phyloP scores from a whole-genome alignment of 1,140 invertebrate species.

The Lordiphosa clarofinis region DNA sequence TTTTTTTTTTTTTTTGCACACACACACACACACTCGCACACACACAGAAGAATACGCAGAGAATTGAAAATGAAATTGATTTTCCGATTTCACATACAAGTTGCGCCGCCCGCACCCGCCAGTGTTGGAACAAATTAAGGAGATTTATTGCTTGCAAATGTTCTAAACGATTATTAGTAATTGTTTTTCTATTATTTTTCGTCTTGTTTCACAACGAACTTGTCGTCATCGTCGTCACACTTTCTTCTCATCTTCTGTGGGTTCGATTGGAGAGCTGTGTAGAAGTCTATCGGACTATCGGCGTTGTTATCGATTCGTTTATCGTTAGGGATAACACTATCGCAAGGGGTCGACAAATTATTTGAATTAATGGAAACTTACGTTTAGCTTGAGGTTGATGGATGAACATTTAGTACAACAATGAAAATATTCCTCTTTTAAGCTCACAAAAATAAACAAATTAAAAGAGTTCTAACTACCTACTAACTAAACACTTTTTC shows the following conservation, averaged over 20 bases:
- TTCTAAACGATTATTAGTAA: conserved; percentile 10
- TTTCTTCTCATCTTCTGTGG: conserved; percentile 10
- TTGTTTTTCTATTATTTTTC: conserved; percentile 22
- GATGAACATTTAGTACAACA: too few relatives aligned
- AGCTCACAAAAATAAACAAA: too few relatives aligned
- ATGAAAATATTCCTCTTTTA: too few relatives aligned
- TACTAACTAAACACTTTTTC: too few relatives aligned
- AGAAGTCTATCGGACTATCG: too few relatives aligned
- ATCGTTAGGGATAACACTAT: too few relatives aligned
- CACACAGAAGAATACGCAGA: conserved; percentile 33
- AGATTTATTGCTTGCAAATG: conserved; percentile 6
- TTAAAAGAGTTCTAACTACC: too few relatives aligned
- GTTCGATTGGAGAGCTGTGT: background rate
- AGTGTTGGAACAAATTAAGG: conserved; percentile 4
- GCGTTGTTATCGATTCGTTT: background rate
- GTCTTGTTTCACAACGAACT: conserved; percentile 67
- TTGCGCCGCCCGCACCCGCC: conserved; percentile 7
- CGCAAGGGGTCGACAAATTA: too few relatives aligned
- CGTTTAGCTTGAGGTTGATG: too few relatives aligned
- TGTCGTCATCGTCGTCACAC: conserved; percentile 35
- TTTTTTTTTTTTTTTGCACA: conserved; percentile 50
- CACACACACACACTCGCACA: conserved; percentile 22
- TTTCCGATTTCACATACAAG: conserved; percentile 9
- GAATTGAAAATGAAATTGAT: conserved; percentile 45
- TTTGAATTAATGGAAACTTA: too few relatives aligned